phyloP scores from a whole-genome alignment of 2,113 vertebrate species.

The Ranitomeya variabilis region DNA sequence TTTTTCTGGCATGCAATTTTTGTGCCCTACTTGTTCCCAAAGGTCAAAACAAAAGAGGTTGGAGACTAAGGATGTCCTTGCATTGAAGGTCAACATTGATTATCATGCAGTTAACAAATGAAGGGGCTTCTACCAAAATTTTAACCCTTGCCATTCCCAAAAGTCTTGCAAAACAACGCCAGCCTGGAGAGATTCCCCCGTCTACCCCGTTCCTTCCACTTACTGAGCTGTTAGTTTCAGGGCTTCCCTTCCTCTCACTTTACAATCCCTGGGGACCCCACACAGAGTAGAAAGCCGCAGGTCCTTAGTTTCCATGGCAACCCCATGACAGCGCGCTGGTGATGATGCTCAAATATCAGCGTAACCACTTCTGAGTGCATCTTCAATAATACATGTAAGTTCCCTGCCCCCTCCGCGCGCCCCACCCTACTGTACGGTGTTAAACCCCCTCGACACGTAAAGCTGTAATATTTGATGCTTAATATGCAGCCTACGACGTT shows the following conservation, averaged over 20 bases:
- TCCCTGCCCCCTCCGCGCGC: conserved; percentile 14
- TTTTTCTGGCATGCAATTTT: not conserved
- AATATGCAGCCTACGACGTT: not conserved
- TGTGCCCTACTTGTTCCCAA: not conserved
- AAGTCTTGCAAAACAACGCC: not conserved
- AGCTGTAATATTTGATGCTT: not conserved
- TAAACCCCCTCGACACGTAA: not conserved
- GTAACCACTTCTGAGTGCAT: conserved; percentile 24
- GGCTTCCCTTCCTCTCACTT: conserved; percentile 42
- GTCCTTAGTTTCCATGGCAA: conserved; percentile 48
- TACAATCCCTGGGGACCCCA: conserved; percentile 37
- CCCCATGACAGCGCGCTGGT: conserved; percentile 12
- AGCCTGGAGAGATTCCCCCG: conserved; percentile 16
- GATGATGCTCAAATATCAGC: conserved; percentile 23
- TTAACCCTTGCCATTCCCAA: not conserved
- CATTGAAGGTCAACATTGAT: not conserved
- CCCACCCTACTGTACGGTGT: not conserved
- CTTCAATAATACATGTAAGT: conserved; percentile 32
- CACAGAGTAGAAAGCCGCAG: conserved; percentile 7
- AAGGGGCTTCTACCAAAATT: not conserved
- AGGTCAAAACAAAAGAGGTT: not conserved
- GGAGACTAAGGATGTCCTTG: not conserved
- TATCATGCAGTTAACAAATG: not conserved
- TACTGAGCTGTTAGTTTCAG: conserved; percentile 31
- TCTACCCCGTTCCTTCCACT: not conserved